These are phyloP conservation scores for Chlorodrepanis virens DNA, from an alignment of 2,113 vertebrate genomes.

Conservation along the genomic window DNA sequence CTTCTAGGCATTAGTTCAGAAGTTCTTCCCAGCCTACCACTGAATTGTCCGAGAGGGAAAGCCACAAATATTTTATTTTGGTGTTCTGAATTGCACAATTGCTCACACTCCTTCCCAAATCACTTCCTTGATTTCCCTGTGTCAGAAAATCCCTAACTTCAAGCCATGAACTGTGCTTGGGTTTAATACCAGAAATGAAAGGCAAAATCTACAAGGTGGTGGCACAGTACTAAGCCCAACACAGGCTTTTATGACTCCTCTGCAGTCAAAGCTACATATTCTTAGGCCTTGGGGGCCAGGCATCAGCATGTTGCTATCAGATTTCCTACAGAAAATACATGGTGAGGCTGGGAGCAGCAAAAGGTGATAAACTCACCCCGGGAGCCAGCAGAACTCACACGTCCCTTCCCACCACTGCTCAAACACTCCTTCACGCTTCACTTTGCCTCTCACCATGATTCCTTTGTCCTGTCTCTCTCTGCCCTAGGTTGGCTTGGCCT, in stretches of 20 bases:
- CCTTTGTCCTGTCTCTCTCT: background rate
- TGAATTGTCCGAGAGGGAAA: background rate
- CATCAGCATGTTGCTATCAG: background rate
- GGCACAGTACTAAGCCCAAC: background rate
- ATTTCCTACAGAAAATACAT: background rate
- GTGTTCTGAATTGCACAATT: background rate
- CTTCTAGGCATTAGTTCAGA: background rate
- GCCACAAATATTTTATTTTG: background rate
- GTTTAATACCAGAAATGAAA: background rate
- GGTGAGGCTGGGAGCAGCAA: background rate
- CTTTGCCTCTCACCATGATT: background rate
- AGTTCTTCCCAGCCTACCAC: background rate
- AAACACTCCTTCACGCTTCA: background rate
- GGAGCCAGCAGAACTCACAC: background rate
- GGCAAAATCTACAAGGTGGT: background rate
- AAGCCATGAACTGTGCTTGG: background rate
- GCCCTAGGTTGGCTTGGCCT: background rate
- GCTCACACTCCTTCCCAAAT: rapidly evolving
- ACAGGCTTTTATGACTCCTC: background rate
- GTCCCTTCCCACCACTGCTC: background rate
- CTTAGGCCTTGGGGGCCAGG: background rate
- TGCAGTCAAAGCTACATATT: background rate
- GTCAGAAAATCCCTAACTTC: background rate
- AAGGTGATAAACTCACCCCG: background rate
- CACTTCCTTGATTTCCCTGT: background rate